A percentile compares a stretch with the other conserved stretches of the same genome.
Conservation (phyloP, 2,113 vertebrate species). For the Arothron firmamentum region DNA sequence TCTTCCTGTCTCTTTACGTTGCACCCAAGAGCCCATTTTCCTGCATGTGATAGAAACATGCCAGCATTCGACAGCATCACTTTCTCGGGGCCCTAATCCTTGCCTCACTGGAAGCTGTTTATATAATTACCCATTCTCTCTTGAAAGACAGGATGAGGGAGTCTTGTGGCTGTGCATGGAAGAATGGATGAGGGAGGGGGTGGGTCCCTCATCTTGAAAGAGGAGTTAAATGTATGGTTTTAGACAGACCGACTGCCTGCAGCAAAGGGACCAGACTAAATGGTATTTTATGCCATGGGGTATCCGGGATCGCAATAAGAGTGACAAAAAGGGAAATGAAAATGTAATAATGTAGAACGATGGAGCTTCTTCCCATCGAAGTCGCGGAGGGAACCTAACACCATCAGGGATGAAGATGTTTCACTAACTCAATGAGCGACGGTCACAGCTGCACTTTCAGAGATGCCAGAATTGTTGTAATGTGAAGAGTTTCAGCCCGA, state of each 20-base stretch:
- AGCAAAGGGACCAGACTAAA: conserved; percentile 49
- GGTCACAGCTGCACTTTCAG: conserved; percentile 32
- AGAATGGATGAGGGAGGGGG: background rate
- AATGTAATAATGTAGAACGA: conserved; percentile 60
- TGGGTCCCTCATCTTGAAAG: conserved; percentile 30
- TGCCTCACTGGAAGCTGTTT: conserved; percentile 61
- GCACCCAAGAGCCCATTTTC: conserved; percentile 35
- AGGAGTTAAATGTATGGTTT: conserved; percentile 49
- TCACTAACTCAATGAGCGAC: conserved; percentile 26
- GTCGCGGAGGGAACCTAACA: conserved; percentile 40
- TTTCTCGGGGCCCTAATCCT: conserved; percentile 55
- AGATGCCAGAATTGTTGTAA: conserved; percentile 5
- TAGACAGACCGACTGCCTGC: conserved; percentile 41
- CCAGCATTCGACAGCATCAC: conserved; percentile 50
- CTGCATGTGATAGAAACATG: conserved; percentile 45
- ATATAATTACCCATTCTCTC: conserved; percentile 68
- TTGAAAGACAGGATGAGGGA: conserved; percentile 45
- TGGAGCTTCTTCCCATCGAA: conserved; percentile 48
- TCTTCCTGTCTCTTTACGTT: conserved; percentile 22
- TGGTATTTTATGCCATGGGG: conserved; percentile 51
- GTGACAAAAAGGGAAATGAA: conserved; percentile 36
- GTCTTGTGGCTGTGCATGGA: conserved; percentile 22
- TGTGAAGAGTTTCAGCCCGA: conserved; percentile 12
- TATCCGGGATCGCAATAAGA: conserved; percentile 42
- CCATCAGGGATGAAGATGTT: conserved; percentile 44